Evolutionary conservation across 2,888 invertebrate genomes (phyloP).

Genomic region (Rosalia funebris): DNA sequence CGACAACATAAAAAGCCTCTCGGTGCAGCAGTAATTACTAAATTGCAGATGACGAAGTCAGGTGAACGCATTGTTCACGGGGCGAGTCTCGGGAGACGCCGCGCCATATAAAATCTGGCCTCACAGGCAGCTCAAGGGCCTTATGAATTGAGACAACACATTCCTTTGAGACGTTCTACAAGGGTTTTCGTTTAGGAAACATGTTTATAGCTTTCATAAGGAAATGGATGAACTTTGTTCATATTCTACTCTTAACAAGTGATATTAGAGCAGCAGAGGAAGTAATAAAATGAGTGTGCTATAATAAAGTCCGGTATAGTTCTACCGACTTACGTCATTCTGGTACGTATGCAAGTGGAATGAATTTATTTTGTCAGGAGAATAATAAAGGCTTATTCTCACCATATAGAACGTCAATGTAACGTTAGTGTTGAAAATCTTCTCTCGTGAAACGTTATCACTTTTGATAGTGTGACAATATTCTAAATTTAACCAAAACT

Average conservation of each 20-base stretch:
- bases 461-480: no score
- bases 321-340: no score
- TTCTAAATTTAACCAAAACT: no score
- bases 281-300: constrained; percentile 23
- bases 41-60: not conserved
- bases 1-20: not conserved
- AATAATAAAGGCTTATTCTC: no score
- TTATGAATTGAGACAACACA: constrained; percentile 36
- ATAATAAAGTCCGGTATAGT: no score
- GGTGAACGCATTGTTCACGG: not conserved
- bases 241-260: constrained; percentile 29
- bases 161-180: constrained; percentile 33
- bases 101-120: constrained; percentile 23
- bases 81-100: constrained; percentile 5
- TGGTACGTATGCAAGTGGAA: no score
- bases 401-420: no score
- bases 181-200: constrained; percentile 31
- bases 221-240: constrained; percentile 31
- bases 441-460: no score
- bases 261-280: constrained; percentile 18
- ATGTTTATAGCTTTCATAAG: constrained; percentile 33
- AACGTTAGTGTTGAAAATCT: no score
- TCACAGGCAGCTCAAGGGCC: no score
- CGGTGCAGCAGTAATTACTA: not conserved
- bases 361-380: no score